These are phyloP conservation scores for Eupsilia transversa DNA, from an alignment of 2,888 invertebrate species.

Conservation along the genomic window DNA sequence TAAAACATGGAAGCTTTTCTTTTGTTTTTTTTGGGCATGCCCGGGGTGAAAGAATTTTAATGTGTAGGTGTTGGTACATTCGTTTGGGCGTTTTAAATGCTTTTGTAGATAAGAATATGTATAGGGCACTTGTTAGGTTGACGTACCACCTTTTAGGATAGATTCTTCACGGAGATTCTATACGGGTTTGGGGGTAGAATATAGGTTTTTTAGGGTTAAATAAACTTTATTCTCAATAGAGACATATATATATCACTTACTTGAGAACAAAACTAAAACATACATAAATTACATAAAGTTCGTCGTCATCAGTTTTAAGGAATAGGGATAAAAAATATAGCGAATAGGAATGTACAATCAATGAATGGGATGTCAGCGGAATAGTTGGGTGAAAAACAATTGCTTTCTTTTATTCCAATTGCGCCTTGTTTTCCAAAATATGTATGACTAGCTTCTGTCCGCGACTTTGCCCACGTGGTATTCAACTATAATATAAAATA, in stretches of 20 bases:
- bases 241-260: no score
- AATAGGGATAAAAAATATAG: no score
- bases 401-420: neutral
- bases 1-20: constrained; percentile 71
- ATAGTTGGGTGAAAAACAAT: neutral
- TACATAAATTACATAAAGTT: no score
- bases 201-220: no score
- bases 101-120: constrained; percentile 26
- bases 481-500: no score
- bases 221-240: no score
- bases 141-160: neutral
- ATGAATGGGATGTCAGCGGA: neutral
- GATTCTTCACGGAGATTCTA: no score
- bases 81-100: constrained; percentile 31
- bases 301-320: no score
- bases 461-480: no score
- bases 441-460: neutral
- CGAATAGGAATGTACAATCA: neutral
- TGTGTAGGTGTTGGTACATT: constrained; percentile 67
- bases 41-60: constrained; percentile 80
- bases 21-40: constrained; percentile 68
- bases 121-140: neutral
- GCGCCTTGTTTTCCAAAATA: neutral
- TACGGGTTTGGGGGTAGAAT: neutral
- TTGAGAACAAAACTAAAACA: no score